Base-by-base conservation (phyloP, 2,888 invertebrate species). In the Periphyllus acericola region DNA sequence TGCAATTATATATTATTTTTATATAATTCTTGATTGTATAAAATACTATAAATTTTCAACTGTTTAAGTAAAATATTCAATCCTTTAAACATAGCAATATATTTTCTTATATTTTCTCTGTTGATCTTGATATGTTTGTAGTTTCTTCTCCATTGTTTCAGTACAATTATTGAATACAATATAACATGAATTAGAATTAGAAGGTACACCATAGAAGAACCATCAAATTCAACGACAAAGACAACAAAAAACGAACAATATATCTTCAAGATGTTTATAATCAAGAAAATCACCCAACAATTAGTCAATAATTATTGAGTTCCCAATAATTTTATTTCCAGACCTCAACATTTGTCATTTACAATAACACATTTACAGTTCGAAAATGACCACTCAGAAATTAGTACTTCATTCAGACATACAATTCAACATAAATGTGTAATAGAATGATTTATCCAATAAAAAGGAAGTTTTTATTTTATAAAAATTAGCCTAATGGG, bases 141-240 rank as follows among this genome's bases (percentile, higher is more conserved):
- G 40, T 40, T 40, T 21, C n/a, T 68, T 68, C 11, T 66, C 21
- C 17, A 29, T 32, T n/a, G 32, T 76, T 34, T 76, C 25, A 25
- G 46, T 76, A 46, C 19, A 32, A 29, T 83, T 29, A 5, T 85
- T 52, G n/a, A 76, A 68, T 66, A 32, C 8, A 32, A 32, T 17
- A 76, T 76, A n/a, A n/a, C n/a, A 52, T 78, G 29, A 76, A 32
- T 46, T 40, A 76, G 32, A 76, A 76, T 40, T 84, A 3, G 11
- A 68, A 66, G 17, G 3, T 84, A 2, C 5, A 36, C 14, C 32
- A 46, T 40, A 84, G 46, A 84, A 76, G 32, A 76, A 9, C 66
- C 17, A 76, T 66, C 76, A 32, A 78, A 85, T 85, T n/a, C 76
- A 78, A 85, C 46, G 68, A 83, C 55, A 83, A 83, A 71, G 66